phyloP scores from a whole-genome alignment of 2,113 vertebrate genomes.

The Halcyon senegalensis region DNA sequence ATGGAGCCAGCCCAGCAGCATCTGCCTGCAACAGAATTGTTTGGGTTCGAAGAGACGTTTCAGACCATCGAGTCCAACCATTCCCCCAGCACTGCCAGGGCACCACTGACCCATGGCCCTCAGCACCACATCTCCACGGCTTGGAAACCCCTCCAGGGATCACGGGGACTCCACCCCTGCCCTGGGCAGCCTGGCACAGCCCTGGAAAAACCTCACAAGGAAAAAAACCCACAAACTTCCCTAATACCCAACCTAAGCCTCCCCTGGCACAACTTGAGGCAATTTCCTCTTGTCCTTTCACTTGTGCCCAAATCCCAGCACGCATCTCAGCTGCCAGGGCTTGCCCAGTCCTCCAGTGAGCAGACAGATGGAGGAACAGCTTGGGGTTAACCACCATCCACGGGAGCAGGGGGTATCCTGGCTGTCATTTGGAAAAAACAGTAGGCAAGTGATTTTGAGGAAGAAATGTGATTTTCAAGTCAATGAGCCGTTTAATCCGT shows the following conservation, averaged over 20 bases:
- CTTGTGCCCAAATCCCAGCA: background rate
- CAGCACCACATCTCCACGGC: background rate
- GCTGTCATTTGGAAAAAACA: background rate
- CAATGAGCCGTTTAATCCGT: background rate
- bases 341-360: accelerated
- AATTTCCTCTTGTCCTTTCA: background rate
- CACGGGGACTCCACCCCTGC: background rate
- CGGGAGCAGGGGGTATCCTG: background rate
- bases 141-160: background rate
- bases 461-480: background rate
- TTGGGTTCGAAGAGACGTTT: background rate
- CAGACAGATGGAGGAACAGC: background rate
- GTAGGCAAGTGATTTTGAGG: background rate
- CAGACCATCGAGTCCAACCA: background rate
- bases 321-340: background rate
- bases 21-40: background rate
- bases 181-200: background rate
- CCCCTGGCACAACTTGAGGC: background rate
- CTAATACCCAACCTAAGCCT: background rate
- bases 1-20: accelerated
- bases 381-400: background rate
- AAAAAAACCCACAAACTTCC: too few relatives aligned
- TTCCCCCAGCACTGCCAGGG: background rate
- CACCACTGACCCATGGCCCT: background rate
- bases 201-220: too few relatives aligned